These are phyloP conservation scores for Ia io DNA, from an alignment of 2,113 vertebrate species.

Conservation along the genomic window DNA sequence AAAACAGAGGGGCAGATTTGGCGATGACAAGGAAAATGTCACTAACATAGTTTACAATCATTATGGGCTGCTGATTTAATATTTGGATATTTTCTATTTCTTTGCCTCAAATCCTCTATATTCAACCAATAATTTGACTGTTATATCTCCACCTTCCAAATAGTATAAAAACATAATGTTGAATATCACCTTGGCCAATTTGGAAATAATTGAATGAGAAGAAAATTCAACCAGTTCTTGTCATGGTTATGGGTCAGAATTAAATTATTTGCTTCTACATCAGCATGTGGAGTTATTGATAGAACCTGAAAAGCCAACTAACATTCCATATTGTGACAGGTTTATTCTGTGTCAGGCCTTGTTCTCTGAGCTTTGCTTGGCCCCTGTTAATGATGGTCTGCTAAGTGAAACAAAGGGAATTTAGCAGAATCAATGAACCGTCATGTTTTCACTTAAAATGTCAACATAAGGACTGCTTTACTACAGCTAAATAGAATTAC, in stretches of 20 bases:
- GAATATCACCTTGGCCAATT: not conserved
- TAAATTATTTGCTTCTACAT: not conserved
- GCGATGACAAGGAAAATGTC: not conserved
- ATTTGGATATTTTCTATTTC: not conserved
- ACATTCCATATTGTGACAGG: not conserved
- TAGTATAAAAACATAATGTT: not conserved
- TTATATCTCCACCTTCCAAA: not conserved
- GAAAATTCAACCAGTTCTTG: not conserved
- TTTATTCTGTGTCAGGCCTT: not conserved
- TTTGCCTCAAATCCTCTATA: not conserved
- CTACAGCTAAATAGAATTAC: not conserved
- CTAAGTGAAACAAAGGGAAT: not conserved
- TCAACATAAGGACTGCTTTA: not conserved
- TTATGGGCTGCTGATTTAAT: not conserved
- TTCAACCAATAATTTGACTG: not conserved
- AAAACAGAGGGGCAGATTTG: not conserved
- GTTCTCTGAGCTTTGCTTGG: not conserved
- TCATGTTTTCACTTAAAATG: slow-evolving; percentile 24
- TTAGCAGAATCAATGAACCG: not conserved
- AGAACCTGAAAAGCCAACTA: not conserved
- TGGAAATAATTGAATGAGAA: not conserved
- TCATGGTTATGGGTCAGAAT: not conserved
- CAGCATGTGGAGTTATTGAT: not conserved
- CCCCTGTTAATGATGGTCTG: not conserved
- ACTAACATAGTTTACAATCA: not conserved